Percentiles rank a stretch among this genome's conserved stretches.
Conservation (phyloP, 2,888 invertebrate genomes). For the Dione juno region DNA sequence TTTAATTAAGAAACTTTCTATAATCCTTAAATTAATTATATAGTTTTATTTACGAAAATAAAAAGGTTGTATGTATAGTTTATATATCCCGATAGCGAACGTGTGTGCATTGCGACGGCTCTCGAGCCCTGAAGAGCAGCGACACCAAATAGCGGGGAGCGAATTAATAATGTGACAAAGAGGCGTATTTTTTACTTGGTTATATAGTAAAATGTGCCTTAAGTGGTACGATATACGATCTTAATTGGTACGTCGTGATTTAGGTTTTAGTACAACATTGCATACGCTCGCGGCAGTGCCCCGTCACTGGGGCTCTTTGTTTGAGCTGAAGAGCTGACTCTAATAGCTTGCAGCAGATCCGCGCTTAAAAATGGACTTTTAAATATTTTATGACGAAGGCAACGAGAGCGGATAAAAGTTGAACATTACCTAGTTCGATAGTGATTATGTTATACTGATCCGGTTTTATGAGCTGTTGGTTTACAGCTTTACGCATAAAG, state of each 20-base stretch:
- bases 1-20: neutral
- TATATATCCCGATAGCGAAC: slow-evolving; percentile 55
- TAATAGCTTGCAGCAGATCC: slow-evolving; percentile 82
- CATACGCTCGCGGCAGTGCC: slow-evolving; percentile 69
- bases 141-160: slow-evolving; percentile 80
- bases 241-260: slow-evolving; percentile 61
- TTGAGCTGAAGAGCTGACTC: slow-evolving; percentile 81
- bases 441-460: slow-evolving; percentile 37
- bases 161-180: slow-evolving; percentile 78
- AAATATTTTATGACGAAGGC: slow-evolving; percentile 77
- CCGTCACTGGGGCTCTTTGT: slow-evolving; percentile 79
- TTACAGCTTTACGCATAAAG: slow-evolving; percentile 2
- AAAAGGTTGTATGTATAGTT: slow-evolving; percentile 43
- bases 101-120: slow-evolving; percentile 64
- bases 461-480: slow-evolving; percentile 12
- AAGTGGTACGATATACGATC: slow-evolving; percentile 69
- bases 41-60: slow-evolving; percentile 33
- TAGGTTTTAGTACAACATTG: slow-evolving; percentile 36
- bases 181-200: slow-evolving; percentile 62
- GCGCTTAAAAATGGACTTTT: slow-evolving; percentile 80
- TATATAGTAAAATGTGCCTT: slow-evolving; percentile 66
- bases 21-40: neutral
- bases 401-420: slow-evolving; percentile 58
- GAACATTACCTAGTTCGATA: slow-evolving; percentile 45
- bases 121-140: slow-evolving; percentile 73